Evolutionary conservation across 2,888 invertebrate genomes (phyloP).

Genomic region (Hemaris fuciformis): DNA sequence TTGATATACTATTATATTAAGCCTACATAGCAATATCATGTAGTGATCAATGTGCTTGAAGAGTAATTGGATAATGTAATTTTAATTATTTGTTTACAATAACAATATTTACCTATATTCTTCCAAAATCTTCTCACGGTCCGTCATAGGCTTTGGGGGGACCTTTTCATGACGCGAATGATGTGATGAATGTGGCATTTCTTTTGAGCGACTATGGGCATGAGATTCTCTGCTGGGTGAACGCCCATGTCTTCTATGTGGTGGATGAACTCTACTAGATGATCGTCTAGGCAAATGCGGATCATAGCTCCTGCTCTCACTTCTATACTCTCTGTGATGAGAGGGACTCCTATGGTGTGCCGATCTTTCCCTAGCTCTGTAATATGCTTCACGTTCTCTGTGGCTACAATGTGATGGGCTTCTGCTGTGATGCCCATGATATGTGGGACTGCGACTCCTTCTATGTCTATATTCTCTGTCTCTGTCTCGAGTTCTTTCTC

Average conservation of each 20-base stretch:
- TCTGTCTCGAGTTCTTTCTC: neutral
- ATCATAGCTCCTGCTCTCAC: conserved; percentile 37
- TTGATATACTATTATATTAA: too few relatives aligned
- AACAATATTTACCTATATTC: conserved; percentile 59
- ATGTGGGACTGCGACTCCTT: conserved; percentile 47
- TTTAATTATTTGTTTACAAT: neutral
- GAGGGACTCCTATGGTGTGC: conserved; percentile 4
- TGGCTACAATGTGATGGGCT: conserved; percentile 41
- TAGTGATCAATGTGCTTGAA: too few relatives aligned
- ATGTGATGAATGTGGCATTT: conserved; percentile 31
- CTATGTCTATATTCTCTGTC: conserved; percentile 25
- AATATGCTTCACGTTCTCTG: conserved; percentile 35
- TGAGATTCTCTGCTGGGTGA: conserved; percentile 36
- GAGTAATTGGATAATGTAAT: too few relatives aligned
- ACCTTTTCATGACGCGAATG: conserved; percentile 32
- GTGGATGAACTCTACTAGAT: conserved; percentile 27
- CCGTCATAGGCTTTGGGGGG: conserved; percentile 53
- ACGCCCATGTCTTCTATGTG: conserved; percentile 44
- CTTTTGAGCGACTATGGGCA: conserved; percentile 36
- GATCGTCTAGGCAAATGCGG: conserved; percentile 33
- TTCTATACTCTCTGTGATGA: conserved; percentile 43
- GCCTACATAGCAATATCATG: too few relatives aligned
- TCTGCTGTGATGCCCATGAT: conserved; percentile 18
- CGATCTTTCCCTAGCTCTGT: conserved; percentile 35
- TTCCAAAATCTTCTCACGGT: conserved; percentile 70